These are phyloP conservation scores for Molossus molossus DNA, from an alignment of 2,797 vertebrate species.

Conservation along the genomic window DNA sequence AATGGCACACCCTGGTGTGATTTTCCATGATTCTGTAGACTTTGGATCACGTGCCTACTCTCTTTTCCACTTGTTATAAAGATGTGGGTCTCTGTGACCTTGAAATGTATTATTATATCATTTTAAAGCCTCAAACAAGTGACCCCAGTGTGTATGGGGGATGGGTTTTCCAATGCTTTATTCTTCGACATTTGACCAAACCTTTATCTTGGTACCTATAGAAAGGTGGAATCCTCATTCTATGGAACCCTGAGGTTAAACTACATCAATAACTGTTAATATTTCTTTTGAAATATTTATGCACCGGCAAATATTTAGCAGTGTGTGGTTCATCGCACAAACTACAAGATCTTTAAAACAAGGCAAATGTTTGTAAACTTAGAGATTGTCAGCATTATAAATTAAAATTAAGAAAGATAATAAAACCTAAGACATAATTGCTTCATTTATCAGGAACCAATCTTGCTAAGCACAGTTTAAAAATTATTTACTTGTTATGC, in stretches of 20 bases:
- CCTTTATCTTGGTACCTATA: constrained; percentile 40
- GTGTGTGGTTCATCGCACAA: constrained; percentile 64
- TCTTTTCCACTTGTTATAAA: constrained; percentile 56
- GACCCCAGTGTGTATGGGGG: background rate
- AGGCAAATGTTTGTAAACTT: constrained; percentile 63
- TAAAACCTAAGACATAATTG: constrained; percentile 80
- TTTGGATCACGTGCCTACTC: background rate
- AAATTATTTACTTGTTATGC: constrained; percentile 69
- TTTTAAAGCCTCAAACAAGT: constrained; percentile 53
- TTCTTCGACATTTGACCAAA: constrained; percentile 35
- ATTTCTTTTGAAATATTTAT: constrained; percentile 84
- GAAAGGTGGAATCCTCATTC: constrained; percentile 52
- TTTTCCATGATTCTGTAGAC: background rate
- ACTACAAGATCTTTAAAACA: constrained; percentile 72
- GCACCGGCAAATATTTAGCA: constrained; percentile 86
- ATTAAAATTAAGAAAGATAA: background rate
- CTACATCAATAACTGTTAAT: constrained; percentile 75
- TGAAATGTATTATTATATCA: constrained; percentile 38
- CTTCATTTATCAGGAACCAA: constrained; percentile 75
- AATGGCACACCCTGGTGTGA: background rate
- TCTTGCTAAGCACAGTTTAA: constrained; percentile 69
- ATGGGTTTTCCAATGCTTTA: constrained; percentile 27
- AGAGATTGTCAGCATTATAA: constrained; percentile 28
- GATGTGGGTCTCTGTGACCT: background rate
- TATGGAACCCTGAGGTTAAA: constrained; percentile 64